phyloP scores from a whole-genome alignment of 2,888 invertebrate genomes.

The Caenorhabditis becei region DNA sequence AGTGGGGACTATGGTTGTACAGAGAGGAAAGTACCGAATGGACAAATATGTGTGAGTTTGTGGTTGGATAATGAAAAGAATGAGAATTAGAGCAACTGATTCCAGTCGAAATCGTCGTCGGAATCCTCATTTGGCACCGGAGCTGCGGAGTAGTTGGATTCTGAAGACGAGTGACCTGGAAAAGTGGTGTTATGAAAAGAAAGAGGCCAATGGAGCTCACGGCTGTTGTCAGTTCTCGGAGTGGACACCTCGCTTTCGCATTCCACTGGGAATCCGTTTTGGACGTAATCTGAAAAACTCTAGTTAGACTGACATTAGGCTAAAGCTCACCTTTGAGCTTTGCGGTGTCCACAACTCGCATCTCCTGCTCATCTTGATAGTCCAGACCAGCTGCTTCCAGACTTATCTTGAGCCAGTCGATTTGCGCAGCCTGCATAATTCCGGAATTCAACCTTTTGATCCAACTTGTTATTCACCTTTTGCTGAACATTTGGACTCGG shows the following conservation, averaged over 20 bases:
- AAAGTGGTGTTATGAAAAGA: background rate
- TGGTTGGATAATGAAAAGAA: background rate
- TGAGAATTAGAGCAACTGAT: conserved; percentile 45
- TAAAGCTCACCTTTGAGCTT: conserved; percentile 60
- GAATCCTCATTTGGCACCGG: conserved; percentile 39
- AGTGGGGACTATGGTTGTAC: conserved; percentile 1
- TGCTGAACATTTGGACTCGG: conserved; percentile 29
- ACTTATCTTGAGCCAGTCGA: conserved; percentile 72
- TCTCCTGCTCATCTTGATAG: conserved; percentile 67
- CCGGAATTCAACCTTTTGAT: conserved; percentile 1
- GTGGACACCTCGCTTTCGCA: conserved; percentile 32
- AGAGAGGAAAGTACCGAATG: background rate
- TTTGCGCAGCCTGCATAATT: conserved; percentile 65
- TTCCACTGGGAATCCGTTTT: conserved; percentile 31
- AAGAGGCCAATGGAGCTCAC: no score
- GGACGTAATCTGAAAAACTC: conserved; percentile 38
- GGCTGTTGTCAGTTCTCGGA: conserved; percentile 23
- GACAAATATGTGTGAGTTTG: conserved; percentile 40
- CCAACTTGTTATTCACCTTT: conserved; percentile 43
- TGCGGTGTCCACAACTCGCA: conserved; percentile 61
- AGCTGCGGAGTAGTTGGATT: conserved; percentile 8
- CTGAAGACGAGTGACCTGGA: conserved; percentile 32
- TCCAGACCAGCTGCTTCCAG: conserved; percentile 72
- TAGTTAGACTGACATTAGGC: background rate
- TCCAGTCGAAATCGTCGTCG: conserved; percentile 72